Percentiles rank a stretch among this genome's conserved stretches.
Evolutionary conservation across 2,888 invertebrate species (phyloP).

Genomic region (Rotaria magnacalcarata): DNA sequence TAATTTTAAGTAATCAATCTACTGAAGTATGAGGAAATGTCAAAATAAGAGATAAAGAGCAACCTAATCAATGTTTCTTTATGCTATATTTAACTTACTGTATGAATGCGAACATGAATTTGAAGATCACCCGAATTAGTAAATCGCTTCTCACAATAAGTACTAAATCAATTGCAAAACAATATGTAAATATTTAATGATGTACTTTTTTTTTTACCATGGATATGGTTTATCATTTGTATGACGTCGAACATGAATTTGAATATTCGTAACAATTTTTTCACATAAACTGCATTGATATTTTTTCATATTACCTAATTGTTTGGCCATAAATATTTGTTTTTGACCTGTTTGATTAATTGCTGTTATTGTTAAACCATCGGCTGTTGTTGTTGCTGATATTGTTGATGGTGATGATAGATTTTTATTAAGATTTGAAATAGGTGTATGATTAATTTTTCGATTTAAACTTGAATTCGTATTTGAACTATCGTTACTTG

Average conservation of each 20-base stretch:
- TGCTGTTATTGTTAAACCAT: conserved; percentile 24
- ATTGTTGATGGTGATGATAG: conserved; percentile 15
- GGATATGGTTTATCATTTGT: conserved; percentile 38
- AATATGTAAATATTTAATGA: too few relatives aligned
- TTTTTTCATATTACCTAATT: conserved; percentile 24
- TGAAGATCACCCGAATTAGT: conserved; percentile 37
- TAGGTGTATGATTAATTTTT: neutral
- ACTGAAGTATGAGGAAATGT: neutral
- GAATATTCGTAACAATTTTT: conserved; percentile 37
- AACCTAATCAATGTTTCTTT: neutral
- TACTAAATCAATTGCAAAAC: neutral
- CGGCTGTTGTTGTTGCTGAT: conserved; percentile 12
- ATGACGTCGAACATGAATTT: conserved; percentile 37
- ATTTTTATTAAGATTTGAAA: neutral
- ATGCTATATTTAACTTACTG: neutral
- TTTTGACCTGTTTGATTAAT: conserved; percentile 30
- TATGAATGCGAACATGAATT: conserved; percentile 32
- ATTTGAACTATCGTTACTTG: neutral
- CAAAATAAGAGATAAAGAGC: neutral
- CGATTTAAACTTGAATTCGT: neutral
- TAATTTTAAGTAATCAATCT: neutral
- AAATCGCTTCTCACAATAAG: conserved; percentile 35
- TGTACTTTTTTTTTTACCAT: neutral
- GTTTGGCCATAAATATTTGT: conserved; percentile 30
- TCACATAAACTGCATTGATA: conserved; percentile 31